Evolutionary conservation across 2,113 vertebrate genomes (phyloP).

Genomic region (Cnemophilus loriae): DNA sequence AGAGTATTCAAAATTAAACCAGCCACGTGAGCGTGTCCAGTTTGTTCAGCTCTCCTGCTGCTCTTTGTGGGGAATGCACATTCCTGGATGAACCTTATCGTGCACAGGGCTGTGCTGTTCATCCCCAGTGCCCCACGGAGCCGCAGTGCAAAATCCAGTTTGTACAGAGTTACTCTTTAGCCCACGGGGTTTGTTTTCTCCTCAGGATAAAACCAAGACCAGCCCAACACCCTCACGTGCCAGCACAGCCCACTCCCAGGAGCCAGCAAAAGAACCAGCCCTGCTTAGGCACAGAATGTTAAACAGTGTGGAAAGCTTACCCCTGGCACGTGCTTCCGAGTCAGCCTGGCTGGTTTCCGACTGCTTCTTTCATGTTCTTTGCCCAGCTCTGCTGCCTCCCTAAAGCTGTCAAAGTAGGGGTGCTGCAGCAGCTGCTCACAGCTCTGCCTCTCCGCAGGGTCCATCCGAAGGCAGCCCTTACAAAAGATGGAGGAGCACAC

Average conservation of each 20-base stretch:
- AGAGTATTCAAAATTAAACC: neutral
- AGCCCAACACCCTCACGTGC: neutral
- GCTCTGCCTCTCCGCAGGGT: constrained; percentile 82
- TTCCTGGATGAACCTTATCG: neutral
- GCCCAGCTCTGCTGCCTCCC: constrained; percentile 64
- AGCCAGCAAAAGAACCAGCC: neutral
- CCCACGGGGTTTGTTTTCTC: neutral
- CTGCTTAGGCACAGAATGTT: rapidly evolving
- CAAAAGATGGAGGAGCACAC: neutral
- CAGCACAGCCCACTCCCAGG: neutral
- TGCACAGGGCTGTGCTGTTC: neutral
- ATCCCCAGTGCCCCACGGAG: neutral
- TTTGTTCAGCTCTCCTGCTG: neutral
- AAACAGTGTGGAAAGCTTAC: constrained; percentile 46
- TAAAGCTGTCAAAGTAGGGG: constrained; percentile 84
- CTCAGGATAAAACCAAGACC: neutral
- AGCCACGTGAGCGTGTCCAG: rapidly evolving
- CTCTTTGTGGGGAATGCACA: neutral
- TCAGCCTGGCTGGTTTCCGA: constrained; percentile 68
- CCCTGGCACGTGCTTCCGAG: constrained; percentile 79
- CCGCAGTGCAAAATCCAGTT: neutral
- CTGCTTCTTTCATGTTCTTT: constrained; percentile 69
- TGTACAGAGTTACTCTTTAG: neutral
- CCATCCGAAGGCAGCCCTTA: constrained; percentile 88
- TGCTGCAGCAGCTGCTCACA: constrained; percentile 90